A percentile compares a stretch with the other conserved stretches of the same genome.
These are phyloP conservation scores for Belgica antarctica DNA, from an alignment of 2,888 invertebrate genomes.

Conservation along the genomic window DNA sequence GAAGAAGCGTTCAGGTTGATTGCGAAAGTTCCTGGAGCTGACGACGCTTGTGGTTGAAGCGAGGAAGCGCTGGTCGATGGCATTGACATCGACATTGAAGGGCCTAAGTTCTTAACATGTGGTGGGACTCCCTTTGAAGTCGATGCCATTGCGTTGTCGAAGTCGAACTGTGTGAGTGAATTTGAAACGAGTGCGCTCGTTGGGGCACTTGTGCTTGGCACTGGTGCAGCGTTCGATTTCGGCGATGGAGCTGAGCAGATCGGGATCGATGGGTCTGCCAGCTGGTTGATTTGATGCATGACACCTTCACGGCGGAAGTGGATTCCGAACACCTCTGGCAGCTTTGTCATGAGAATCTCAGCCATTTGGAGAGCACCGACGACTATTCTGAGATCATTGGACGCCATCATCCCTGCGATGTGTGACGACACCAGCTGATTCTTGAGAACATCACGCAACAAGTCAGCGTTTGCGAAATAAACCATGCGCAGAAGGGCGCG, in stretches of 20 bases:
- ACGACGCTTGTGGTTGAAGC: constrained; percentile 46
- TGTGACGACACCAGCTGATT: constrained; percentile 86
- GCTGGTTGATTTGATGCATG: constrained; percentile 77
- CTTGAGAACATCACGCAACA: constrained; percentile 72
- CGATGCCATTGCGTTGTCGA: constrained; percentile 48
- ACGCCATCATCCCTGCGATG: constrained; percentile 98
- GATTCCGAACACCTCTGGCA: constrained; percentile 91
- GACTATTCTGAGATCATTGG: constrained; percentile 92
- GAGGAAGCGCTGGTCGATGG: constrained; percentile 47
- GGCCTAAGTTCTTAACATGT: constrained; percentile 51
- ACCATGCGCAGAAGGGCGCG: constrained; percentile 95
- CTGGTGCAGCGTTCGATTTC: constrained; percentile 54
- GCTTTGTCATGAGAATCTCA: constrained; percentile 92
- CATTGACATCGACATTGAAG: constrained; percentile 51
- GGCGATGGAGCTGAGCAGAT: constrained; percentile 60
- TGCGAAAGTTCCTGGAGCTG: constrained; percentile 46
- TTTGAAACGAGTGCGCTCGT: constrained; percentile 52
- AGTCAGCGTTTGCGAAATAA: constrained; percentile 84
- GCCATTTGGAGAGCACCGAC: constrained; percentile 97
- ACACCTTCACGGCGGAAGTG: constrained; percentile 97
- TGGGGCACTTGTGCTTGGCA: constrained; percentile 51
- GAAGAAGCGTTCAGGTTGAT: constrained; percentile 45
- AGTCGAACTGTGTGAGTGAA: constrained; percentile 51
- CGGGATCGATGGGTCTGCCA: constrained; percentile 68
- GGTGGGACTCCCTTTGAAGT: constrained; percentile 45